These are phyloP conservation scores for Andricus grossulariae DNA, from an alignment of 1,140 invertebrate genomes.

Conservation along the genomic window DNA sequence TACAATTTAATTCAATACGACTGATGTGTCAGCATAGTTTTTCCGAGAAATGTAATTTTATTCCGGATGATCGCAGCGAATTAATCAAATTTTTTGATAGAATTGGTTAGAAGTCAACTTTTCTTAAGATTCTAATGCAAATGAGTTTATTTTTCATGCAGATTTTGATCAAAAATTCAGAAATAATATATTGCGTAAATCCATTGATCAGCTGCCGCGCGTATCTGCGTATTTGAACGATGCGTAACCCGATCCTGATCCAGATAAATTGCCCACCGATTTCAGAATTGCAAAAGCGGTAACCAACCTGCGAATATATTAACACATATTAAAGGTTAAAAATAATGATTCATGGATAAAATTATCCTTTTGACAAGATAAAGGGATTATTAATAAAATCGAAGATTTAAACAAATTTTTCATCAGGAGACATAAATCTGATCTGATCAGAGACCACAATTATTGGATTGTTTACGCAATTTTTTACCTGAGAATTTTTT, in stretches of 20 bases:
- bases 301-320: not conserved
- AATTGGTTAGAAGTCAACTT: not conserved
- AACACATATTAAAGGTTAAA: not conserved
- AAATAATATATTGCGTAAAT: constrained; percentile 6
- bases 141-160: constrained; percentile 8
- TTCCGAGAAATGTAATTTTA: not conserved
- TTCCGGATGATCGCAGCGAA: not conserved
- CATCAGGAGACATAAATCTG: too few relatives aligned
- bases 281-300: constrained; percentile 6
- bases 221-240: not conserved
- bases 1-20: too few relatives aligned
- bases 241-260: constrained; percentile 7
- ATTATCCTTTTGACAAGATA: not conserved
- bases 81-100: not conserved
- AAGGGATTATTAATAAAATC: not conserved
- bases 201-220: constrained; percentile 5
- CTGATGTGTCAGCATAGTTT: too few relatives aligned
- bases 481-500: too few relatives aligned
- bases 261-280: constrained; percentile 20
- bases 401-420: not conserved
- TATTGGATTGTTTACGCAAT: too few relatives aligned
- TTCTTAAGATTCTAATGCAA: not conserved
- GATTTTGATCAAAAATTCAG: constrained; percentile 20
- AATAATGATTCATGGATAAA: not conserved
- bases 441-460: too few relatives aligned